phyloP scores from a whole-genome alignment of 2,797 vertebrate genomes.

The Cynopterus sphinx region DNA sequence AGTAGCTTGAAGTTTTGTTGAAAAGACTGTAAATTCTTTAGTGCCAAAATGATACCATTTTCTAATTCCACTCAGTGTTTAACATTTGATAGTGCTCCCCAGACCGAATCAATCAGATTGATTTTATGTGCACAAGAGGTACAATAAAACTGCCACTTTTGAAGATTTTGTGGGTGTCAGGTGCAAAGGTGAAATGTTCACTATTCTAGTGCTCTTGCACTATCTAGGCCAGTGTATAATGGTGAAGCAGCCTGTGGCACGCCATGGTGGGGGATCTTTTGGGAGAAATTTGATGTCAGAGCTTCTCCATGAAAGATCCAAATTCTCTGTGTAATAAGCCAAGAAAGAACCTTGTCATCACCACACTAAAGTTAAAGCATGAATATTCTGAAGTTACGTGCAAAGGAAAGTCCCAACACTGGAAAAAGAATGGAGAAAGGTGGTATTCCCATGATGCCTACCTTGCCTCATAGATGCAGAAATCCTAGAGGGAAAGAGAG shows the following conservation, averaged over 20 bases:
- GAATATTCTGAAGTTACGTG: constrained; percentile 90
- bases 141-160: constrained; percentile 88
- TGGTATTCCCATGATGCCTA: constrained; percentile 81
- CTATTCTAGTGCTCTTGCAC: constrained; percentile 90
- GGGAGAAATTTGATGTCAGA: constrained; percentile 90
- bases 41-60: constrained; percentile 89
- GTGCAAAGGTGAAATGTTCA: constrained; percentile 90
- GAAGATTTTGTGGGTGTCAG: constrained; percentile 90
- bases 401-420: constrained; percentile 81
- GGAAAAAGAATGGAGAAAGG: constrained; percentile 65
- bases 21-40: constrained; percentile 76
- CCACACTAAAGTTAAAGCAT: constrained; percentile 89
- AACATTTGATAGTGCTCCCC: constrained; percentile 84
- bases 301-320: constrained; percentile 92
- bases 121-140: constrained; percentile 82
- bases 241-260: constrained; percentile 89
- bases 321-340: constrained; percentile 94
- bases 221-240: constrained; percentile 91
- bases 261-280: constrained; percentile 88
- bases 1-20: constrained; percentile 45
- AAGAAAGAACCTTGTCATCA: constrained; percentile 89
- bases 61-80: constrained; percentile 82
- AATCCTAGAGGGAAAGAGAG: constrained; percentile 84
- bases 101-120: constrained; percentile 85
- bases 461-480: constrained; percentile 87